These are phyloP conservation scores for Eurystomus gularis DNA, from an alignment of 2,113 vertebrate genomes.

Conservation along the genomic window DNA sequence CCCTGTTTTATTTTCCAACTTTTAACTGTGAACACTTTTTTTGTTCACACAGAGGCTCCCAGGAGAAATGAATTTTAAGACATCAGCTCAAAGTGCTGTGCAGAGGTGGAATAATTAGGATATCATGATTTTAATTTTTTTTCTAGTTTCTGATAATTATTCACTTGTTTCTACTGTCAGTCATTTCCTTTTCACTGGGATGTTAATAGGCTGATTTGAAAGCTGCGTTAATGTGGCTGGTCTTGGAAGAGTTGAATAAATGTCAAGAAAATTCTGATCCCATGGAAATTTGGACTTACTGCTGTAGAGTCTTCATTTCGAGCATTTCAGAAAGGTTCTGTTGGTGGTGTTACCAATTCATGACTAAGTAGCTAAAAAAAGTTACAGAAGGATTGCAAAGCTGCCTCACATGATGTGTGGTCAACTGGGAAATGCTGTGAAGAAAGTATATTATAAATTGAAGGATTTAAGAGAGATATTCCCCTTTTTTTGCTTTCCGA, in stretches of 20 bases:
- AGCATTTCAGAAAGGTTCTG: not conserved
- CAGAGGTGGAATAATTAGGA: conserved; percentile 8
- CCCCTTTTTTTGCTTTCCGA: not conserved
- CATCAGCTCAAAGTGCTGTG: not conserved
- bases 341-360: not conserved
- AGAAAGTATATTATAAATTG: not conserved
- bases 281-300: not conserved
- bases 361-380: not conserved
- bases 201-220: not conserved
- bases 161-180: not conserved
- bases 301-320: not conserved
- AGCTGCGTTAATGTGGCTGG: not conserved
- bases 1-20: not conserved
- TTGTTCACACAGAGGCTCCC: not conserved
- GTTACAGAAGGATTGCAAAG: not conserved
- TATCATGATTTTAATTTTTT: not conserved
- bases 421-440: not conserved
- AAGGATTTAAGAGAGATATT: not conserved
- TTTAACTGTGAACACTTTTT: not conserved
- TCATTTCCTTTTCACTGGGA: not conserved
- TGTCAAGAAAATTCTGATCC: not conserved
- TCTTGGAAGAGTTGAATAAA: not conserved
- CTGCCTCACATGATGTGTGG: not conserved
- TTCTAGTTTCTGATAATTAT: not conserved
- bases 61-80: not conserved